A percentile compares a stretch with the other conserved stretches of the same genome.
phyloP scores from a whole-genome alignment of 2,888 invertebrate genomes.

The Papilio gigon region DNA sequence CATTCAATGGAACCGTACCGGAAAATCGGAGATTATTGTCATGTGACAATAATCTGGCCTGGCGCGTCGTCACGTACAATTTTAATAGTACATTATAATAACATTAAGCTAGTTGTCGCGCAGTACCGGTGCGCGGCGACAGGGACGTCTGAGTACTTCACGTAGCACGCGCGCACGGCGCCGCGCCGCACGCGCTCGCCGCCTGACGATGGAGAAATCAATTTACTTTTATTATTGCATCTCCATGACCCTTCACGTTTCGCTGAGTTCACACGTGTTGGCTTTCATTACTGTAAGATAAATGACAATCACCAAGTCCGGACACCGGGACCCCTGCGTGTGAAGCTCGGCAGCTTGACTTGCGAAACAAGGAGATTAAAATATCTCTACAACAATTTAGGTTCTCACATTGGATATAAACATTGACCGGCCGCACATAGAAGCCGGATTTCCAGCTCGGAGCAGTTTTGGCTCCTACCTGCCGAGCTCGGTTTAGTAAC shows the following conservation, averaged over 20 bases:
- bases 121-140: constrained; percentile 36
- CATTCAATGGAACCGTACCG: constrained; percentile 5
- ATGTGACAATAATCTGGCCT: not conserved
- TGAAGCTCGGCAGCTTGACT: not conserved
- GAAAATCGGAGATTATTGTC: constrained; percentile 9
- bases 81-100: constrained; percentile 25
- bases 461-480: constrained; percentile 52
- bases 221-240: constrained; percentile 51
- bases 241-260: constrained; percentile 7
- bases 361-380: not conserved
- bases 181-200: constrained; percentile 21
- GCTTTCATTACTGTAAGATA: not conserved
- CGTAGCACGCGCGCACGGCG: constrained; percentile 49
- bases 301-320: not conserved
- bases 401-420: constrained; percentile 15
- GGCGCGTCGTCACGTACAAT: not conserved
- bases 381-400: not conserved
- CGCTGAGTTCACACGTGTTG: not conserved
- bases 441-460: constrained; percentile 33
- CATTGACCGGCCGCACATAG: constrained; percentile 1
- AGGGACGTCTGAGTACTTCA: constrained; percentile 50
- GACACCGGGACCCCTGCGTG: not conserved
- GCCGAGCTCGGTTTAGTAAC: constrained; percentile 48
- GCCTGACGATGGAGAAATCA: constrained; percentile 46
- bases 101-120: not conserved